Evolutionary conservation across 2,113 vertebrate genomes (phyloP).

Genomic region (Melanotaenia duboulayi): DNA sequence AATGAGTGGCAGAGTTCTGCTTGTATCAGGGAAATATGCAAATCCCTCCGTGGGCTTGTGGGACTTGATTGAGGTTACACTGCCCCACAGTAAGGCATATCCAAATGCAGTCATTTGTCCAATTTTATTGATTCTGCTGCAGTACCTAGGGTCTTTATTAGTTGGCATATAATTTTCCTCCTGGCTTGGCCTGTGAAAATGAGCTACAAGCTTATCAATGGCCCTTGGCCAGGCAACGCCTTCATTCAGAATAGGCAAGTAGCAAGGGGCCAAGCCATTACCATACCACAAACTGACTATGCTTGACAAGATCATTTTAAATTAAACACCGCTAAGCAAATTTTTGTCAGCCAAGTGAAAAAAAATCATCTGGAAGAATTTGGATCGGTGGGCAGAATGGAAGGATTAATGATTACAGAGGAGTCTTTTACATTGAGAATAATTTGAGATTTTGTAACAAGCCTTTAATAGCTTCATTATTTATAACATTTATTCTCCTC

Average conservation of each 20-base stretch:
- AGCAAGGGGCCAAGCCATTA: slow-evolving; percentile 55
- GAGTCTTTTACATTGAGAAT: neutral
- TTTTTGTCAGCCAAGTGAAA: slow-evolving; percentile 19
- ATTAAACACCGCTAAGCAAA: slow-evolving; percentile 16
- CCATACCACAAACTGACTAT: slow-evolving; percentile 49
- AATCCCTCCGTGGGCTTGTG: slow-evolving; percentile 28
- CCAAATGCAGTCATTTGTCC: slow-evolving; percentile 55
- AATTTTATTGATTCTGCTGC: slow-evolving; percentile 61
- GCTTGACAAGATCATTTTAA: slow-evolving; percentile 47
- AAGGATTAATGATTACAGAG: neutral
- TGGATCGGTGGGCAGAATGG: neutral
- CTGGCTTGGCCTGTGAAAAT: slow-evolving; percentile 49
- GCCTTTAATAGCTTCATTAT: slow-evolving; percentile 5
- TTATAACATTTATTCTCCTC: slow-evolving; percentile 1
- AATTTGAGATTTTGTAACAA: neutral
- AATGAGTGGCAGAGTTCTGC: neutral
- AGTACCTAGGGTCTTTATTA: slow-evolving; percentile 56
- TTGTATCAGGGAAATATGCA: slow-evolving; percentile 19
- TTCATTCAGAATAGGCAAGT: slow-evolving; percentile 49
- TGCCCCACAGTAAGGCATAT: slow-evolving; percentile 36
- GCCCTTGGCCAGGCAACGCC: slow-evolving; percentile 35
- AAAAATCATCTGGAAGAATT: slow-evolving; percentile 18
- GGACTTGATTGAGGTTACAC: slow-evolving; percentile 39
- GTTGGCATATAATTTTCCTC: slow-evolving; percentile 48
- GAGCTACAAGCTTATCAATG: slow-evolving; percentile 57